Evolutionary conservation across 1,140 invertebrate species (phyloP), one percentile per base, ranked within the genome.

Genomic region (Caerostris extrusa): DNA sequence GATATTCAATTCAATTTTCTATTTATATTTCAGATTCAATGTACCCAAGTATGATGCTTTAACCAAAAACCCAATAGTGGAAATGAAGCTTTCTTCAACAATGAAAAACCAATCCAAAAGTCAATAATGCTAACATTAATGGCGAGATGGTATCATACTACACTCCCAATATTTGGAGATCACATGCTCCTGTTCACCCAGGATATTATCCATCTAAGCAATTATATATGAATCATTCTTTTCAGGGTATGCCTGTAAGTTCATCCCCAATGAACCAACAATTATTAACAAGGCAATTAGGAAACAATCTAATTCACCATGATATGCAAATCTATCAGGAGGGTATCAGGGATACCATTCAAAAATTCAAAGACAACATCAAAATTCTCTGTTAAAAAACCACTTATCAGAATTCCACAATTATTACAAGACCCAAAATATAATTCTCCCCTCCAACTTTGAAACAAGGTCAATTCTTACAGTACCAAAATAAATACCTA

Each of bases 351-450:
- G n/a, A 85, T 55, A 64, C 60, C 2, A 83, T 92, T 55, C 81
- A 83, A 55, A 92, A 85, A 19, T 50, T 85, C 77, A 89, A n/a
- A 17, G 17, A 12, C 34, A 92, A 6, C 19, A 85, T 6, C 58
- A 64, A 64, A 56, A 92, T 61, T 81, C 60, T 55, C 6, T 85
- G 4, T 3, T 83, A 14, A 92, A 67, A n/a, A 92, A 67, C 56
- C 14, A 64, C 55, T 2, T 14, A 10, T 3, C 50, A 7, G 14
- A 64, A 17, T 88, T 8, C 8, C 60, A n/a, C 7, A 50, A 77
- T 34, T 34, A 34, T 34, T 34, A 34, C 34, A 34, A 34, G 7
- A 5, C 0, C 3, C 34, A 53, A 34, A 50, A 3, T 12, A 12
- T 4, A 77, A 77, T 53, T 50, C 4, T 10, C 12, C 34, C 34